Conservation (phyloP, 2,888 invertebrate genomes). For the Agonum fuliginosum region DNA sequence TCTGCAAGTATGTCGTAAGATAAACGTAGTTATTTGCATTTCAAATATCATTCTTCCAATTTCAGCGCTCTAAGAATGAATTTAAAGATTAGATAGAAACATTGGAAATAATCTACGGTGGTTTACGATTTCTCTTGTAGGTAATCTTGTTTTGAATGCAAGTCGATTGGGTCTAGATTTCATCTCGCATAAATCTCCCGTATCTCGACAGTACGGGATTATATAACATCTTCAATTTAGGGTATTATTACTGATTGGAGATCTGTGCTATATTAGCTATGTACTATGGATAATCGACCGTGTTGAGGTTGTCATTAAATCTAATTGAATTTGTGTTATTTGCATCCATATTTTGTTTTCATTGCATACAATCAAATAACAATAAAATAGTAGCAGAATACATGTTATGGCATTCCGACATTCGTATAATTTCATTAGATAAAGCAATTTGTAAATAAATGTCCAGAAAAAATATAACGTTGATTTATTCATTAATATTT, state of each 20-base stretch:
- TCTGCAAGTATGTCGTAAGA: neutral
- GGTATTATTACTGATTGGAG: slow-evolving; percentile 41
- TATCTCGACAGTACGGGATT: slow-evolving; percentile 33
- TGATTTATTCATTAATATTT: too few species aligned
- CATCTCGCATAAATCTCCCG: slow-evolving; percentile 30
- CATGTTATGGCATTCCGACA: neutral
- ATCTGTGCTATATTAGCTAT: slow-evolving; percentile 31
- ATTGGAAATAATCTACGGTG: slow-evolving; percentile 7
- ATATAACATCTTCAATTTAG: slow-evolving; percentile 42
- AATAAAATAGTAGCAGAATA: neutral
- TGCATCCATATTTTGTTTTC: slow-evolving; percentile 21
- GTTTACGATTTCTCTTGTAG: slow-evolving; percentile 26
- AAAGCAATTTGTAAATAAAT: neutral
- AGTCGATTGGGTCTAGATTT: slow-evolving; percentile 40
- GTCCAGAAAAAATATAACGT: too few species aligned
- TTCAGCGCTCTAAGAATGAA: neutral
- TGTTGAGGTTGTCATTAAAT: slow-evolving; percentile 39
- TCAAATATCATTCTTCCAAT: slow-evolving; percentile 5
- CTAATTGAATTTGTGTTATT: slow-evolving; percentile 36
- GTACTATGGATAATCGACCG: slow-evolving; percentile 38
- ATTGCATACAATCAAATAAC: neutral
- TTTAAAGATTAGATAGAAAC: neutral
- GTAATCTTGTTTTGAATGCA: slow-evolving; percentile 40
- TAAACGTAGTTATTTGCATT: neutral
- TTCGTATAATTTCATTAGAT: neutral